Percentiles rank a stretch among this genome's conserved stretches.
Evolutionary conservation across 2,888 invertebrate species (phyloP).

Genomic region (Colletes collaris): DNA sequence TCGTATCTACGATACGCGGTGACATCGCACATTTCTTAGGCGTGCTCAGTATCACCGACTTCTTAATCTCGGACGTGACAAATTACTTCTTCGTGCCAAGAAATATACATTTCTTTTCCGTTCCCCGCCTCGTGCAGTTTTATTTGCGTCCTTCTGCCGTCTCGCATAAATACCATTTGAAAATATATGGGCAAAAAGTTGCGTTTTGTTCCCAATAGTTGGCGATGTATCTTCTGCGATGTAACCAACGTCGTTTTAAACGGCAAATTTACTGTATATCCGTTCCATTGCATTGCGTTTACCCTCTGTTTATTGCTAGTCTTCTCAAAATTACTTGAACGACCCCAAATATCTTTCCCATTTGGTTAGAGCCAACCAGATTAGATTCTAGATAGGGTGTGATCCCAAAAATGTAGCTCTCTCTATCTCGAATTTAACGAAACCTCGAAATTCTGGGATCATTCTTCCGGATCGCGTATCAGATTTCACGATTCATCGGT

Average conservation of each 20-base stretch:
- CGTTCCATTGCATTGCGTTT: no score
- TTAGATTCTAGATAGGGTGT: no score
- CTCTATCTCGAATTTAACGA: background rate
- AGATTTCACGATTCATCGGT: constrained; percentile 23
- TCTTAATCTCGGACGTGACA: constrained; percentile 59
- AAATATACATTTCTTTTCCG: constrained; percentile 33
- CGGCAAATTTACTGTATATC: no score
- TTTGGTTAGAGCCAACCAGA: no score
- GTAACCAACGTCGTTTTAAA: no score
- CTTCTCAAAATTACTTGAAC: no score
- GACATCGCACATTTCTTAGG: constrained; percentile 53
- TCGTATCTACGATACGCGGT: constrained; percentile 51
- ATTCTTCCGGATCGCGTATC: background rate
- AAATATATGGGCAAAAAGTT: background rate
- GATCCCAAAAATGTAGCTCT: no score
- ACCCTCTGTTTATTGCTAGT: no score
- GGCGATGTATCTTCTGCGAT: no score
- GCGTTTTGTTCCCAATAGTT: no score
- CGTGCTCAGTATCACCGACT: constrained; percentile 46
- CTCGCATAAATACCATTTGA: constrained; percentile 13
- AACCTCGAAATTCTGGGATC: background rate
- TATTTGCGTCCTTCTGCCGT: constrained; percentile 29
- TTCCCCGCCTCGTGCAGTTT: constrained; percentile 7
- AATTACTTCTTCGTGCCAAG: constrained; percentile 47
- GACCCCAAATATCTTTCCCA: no score